Evolutionary conservation across 2,888 invertebrate species (phyloP), one percentile per base, ranked within the genome.

Genomic region (Cephus rjabovi): DNA sequence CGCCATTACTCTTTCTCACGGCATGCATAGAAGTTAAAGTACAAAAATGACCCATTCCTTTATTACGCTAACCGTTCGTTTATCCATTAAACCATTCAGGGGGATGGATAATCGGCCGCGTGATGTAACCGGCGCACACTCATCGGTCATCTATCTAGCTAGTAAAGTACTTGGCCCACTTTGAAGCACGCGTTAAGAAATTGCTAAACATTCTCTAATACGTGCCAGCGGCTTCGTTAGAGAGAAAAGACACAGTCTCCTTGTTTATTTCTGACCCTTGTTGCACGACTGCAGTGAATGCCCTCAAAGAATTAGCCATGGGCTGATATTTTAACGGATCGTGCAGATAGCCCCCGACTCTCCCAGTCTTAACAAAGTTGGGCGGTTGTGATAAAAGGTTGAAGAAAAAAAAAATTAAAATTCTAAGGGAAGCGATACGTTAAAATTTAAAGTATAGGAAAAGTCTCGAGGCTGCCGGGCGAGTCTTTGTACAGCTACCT

Each of bases 141-240:
- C 89, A 88, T 87, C 88, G 87, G 81, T 86, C 83, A 85, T 85
- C 87, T 82, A 85, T 89, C 86, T 83, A 79, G 75, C 81, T 77
- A 81, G 80, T 82, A 81, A 84, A 90, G 89, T 90, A 90, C 91
- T 91, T 91, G 91, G 91, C 91, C 90, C 90, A 90, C 87, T 89
- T 90, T 78, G 83, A 80, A 82, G 75, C 79, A 79, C 73, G 83
- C 79, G 84, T 86, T 87, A 83, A 86, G 85, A 81, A 84, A 86
- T 87, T 86, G 84, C 87, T 88, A 84, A 87, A 87, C 82, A 76
- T 77, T 76, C 83, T 78, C 80, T 34, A 81, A 83, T 81, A 82
- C 81, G 82, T 86, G 85, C 84, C 86, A 86, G 83, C 81, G 78
- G 79, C 80, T 76, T 79, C 73, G 80, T 73, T 82, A 37, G 78